Conservation (phyloP, 2,113 vertebrate species). For the Micronycteris hirsuta region DNA sequence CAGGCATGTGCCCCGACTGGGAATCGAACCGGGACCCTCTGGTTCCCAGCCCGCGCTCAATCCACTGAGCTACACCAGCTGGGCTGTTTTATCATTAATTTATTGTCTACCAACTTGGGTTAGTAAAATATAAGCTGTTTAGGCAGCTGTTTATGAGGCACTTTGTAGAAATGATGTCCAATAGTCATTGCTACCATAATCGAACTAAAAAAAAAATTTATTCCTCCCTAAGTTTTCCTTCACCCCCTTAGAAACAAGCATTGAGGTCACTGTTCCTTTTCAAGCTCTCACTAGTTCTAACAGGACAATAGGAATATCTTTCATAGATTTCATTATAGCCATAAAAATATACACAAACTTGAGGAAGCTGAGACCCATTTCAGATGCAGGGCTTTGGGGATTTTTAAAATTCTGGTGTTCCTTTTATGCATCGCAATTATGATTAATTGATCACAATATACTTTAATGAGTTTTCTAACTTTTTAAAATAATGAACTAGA, state of each 20-base stretch:
- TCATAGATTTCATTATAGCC: not conserved
- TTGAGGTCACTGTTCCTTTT: not conserved
- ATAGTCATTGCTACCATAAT: not conserved
- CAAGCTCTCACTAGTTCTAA: not conserved
- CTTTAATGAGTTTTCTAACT: not conserved
- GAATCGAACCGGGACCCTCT: no score
- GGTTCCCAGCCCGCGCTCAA: no score
- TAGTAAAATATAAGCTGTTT: not conserved
- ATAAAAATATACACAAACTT: not conserved
- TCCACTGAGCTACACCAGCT: no score
- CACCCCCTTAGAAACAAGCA: not conserved
- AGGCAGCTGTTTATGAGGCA: not conserved
- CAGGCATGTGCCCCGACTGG: no score
- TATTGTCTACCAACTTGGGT: not conserved
- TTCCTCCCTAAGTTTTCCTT: not conserved
- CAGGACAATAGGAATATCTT: not conserved
- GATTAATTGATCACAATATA: not conserved
- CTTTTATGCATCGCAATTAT: not conserved
- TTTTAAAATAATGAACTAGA: not conserved
- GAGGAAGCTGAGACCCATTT: not conserved
- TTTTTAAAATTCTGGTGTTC: not conserved
- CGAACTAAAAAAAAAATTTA: not conserved
- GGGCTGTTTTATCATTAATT: no score
- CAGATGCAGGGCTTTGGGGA: not conserved
- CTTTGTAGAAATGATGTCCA: not conserved